Evolutionary conservation across 1,140 invertebrate genomes (phyloP).

Genomic region (Mizuhopecten yessoensis): DNA sequence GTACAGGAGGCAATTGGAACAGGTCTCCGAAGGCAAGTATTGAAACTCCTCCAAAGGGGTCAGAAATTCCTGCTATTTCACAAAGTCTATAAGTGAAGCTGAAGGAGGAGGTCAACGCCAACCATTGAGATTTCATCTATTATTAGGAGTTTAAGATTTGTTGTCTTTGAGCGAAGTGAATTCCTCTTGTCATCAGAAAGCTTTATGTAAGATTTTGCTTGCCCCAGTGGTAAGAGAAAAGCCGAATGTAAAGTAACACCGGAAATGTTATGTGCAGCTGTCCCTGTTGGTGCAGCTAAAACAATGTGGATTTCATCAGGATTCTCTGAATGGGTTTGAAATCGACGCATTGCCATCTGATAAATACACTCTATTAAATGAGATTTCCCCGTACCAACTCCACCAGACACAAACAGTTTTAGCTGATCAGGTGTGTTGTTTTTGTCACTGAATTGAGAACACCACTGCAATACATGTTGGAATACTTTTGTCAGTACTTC

Average conservation of each 20-base stretch:
- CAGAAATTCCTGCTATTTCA: conserved; percentile 41
- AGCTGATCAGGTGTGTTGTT: conserved; percentile 34
- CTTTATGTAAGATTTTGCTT: conserved; percentile 55
- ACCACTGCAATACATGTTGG: conserved; percentile 45
- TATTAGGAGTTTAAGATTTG: conserved; percentile 53
- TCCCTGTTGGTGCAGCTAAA: conserved; percentile 61
- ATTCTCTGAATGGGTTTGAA: conserved; percentile 55
- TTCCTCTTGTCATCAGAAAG: conserved; percentile 57
- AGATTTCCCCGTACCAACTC: too few relatives aligned
- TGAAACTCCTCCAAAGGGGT: conserved; percentile 62
- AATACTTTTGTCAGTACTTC: conserved; percentile 44
- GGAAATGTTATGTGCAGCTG: too few relatives aligned
- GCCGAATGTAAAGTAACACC: conserved; percentile 62
- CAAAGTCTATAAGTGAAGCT: conserved; percentile 64
- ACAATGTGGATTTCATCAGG: conserved; percentile 59
- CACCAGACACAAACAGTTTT: conserved; percentile 58
- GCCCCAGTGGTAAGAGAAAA: conserved; percentile 57
- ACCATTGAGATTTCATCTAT: conserved; percentile 70
- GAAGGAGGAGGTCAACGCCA: conserved; percentile 46
- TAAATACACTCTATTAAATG: conserved; percentile 62
- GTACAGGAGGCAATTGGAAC: conserved; percentile 65
- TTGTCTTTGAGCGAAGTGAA: too few relatives aligned
- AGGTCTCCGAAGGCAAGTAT: conserved; percentile 63
- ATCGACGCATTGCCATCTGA: conserved; percentile 55
- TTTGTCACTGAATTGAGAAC: background rate